These are phyloP conservation scores for Luperina nickerlii DNA, from an alignment of 2,888 invertebrate genomes.

Conservation along the genomic window DNA sequence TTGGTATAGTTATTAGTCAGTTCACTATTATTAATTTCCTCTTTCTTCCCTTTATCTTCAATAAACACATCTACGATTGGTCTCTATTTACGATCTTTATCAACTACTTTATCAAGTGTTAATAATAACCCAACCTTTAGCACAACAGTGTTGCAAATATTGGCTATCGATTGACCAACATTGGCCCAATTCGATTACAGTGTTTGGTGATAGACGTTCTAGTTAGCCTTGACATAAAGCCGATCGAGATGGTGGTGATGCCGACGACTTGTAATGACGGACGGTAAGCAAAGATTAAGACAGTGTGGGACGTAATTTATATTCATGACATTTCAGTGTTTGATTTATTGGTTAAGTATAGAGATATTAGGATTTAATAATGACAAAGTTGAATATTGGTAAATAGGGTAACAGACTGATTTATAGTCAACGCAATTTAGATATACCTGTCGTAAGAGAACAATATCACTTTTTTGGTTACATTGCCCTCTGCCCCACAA, in stretches of 20 bases:
- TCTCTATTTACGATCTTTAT: background rate
- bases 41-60: background rate
- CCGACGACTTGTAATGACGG: slow-evolving; percentile 43
- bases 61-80: background rate
- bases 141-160: slow-evolving; percentile 36
- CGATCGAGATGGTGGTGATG: slow-evolving; percentile 32
- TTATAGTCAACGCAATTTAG: background rate
- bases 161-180: slow-evolving; percentile 48
- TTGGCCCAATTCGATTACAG: slow-evolving; percentile 49
- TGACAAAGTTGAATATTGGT: slow-evolving; percentile 12
- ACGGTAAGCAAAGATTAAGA: slow-evolving; percentile 45
- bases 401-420: background rate
- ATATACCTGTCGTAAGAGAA: background rate
- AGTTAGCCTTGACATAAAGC: slow-evolving; percentile 62
- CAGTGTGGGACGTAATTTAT: slow-evolving; percentile 42
- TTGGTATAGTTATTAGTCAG: background rate
- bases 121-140: slow-evolving; percentile 22
- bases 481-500: background rate
- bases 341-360: slow-evolving; percentile 29
- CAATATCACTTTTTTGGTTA: background rate
- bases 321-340: slow-evolving; percentile 29
- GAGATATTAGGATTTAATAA: background rate
- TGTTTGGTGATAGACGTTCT: slow-evolving; percentile 50
- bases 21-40: background rate
- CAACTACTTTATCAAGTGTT: slow-evolving; percentile 10